phyloP scores from a whole-genome alignment of 2,113 vertebrate species.

The Python bivittatus region DNA sequence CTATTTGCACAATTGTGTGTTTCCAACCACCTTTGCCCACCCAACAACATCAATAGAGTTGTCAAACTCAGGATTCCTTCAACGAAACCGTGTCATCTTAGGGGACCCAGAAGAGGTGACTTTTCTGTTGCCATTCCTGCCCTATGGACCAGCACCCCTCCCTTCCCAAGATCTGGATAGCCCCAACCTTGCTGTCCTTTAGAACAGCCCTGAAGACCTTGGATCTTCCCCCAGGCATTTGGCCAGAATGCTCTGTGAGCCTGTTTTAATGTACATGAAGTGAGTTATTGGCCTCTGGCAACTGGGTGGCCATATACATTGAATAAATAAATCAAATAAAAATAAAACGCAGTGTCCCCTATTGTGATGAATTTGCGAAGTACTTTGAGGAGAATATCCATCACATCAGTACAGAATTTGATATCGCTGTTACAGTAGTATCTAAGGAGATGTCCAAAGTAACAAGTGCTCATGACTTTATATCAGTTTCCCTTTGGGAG shows the following conservation, averaged over 20 bases:
- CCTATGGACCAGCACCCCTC: neutral
- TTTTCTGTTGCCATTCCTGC: neutral
- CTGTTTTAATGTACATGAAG: neutral
- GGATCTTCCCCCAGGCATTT: neutral
- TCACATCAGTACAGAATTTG: neutral
- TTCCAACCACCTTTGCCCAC: neutral
- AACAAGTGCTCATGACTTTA: neutral
- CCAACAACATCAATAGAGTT: neutral
- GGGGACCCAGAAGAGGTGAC: neutral
- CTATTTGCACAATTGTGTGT: no score
- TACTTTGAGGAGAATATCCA: neutral
- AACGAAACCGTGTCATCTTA: neutral
- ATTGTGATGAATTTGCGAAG: neutral
- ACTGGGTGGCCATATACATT: neutral
- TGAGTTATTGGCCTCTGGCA: neutral
- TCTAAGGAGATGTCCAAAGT: neutral
- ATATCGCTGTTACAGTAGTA: neutral
- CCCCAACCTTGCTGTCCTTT: neutral
- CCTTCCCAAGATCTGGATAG: neutral
- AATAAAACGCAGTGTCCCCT: neutral
- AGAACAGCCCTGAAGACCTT: neutral
- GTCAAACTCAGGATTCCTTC: neutral
- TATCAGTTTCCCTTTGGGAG: neutral
- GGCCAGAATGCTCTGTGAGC: neutral
- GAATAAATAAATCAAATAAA: neutral